These are phyloP conservation scores for Clupea harengus DNA, from an alignment of 2,113 vertebrate genomes.

Conservation along the genomic window DNA sequence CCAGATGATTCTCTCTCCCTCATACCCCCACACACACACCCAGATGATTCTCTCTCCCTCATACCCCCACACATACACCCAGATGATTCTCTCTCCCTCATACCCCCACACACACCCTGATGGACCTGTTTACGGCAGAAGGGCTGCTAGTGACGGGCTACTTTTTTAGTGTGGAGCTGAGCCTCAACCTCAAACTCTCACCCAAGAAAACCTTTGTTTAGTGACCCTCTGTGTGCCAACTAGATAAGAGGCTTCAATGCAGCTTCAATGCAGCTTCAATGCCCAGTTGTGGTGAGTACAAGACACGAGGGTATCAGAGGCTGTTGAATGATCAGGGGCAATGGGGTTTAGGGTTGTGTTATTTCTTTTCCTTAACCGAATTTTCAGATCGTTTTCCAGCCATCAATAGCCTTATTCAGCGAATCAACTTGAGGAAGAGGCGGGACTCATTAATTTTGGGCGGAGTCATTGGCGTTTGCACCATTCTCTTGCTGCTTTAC, in stretches of 20 bases:
- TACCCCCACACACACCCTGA: too few species aligned
- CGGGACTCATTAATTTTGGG: slow-evolving; percentile 94
- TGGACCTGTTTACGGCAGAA: too few species aligned
- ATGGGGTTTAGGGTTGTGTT: neutral
- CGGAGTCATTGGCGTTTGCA: slow-evolving; percentile 85
- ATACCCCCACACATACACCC: neutral
- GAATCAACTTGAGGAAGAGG: slow-evolving; percentile 94
- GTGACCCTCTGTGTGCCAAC: neutral
- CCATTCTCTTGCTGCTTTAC: slow-evolving; percentile 90
- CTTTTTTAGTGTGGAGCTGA: neutral
- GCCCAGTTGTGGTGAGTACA: neutral
- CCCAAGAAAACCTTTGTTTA: neutral
- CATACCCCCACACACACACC: too few species aligned
- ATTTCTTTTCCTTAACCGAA: slow-evolving; percentile 55
- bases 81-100: neutral
- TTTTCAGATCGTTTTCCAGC: slow-evolving; percentile 89
- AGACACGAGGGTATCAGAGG: neutral
- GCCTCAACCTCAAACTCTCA: neutral
- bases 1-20: neutral
- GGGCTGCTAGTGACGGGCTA: too few species aligned
- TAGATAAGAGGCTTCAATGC: neutral
- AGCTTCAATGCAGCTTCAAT: neutral
- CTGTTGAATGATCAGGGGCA: neutral
- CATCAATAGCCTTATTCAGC: slow-evolving; percentile 95
- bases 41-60: neutral